phyloP scores from a whole-genome alignment of 2,113 vertebrate genomes.

The Eurystomus gularis region DNA sequence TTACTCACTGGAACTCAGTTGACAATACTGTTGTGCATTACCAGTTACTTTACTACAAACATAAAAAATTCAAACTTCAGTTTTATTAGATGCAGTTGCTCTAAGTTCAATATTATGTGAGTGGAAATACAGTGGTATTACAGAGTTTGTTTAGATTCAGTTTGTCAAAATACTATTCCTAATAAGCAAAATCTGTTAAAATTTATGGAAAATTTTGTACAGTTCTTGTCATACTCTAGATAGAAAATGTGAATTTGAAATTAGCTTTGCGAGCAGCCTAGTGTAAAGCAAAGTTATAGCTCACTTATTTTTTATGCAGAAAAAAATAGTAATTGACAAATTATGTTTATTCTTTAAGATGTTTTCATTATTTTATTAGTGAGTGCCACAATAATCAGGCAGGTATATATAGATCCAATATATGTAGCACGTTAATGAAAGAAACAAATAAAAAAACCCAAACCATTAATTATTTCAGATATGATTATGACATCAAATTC shows the following conservation, averaged over 20 bases:
- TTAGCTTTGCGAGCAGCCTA: neutral
- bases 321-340: neutral
- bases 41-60: no score
- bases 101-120: no score
- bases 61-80: no score
- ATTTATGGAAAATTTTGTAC: no score
- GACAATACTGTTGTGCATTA: no score
- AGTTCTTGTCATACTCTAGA: neutral
- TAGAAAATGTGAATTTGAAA: neutral
- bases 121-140: no score
- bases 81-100: no score
- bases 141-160: no score
- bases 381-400: neutral
- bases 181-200: no score
- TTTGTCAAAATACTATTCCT: no score
- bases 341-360: neutral
- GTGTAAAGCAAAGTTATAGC: neutral
- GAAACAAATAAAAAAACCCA: no score
- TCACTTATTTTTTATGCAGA: neutral
- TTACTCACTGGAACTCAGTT: no score
- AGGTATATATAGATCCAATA: neutral
- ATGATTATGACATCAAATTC: neutral
- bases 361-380: neutral
- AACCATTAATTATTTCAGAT: neutral
- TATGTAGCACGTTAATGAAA: neutral